Evolutionary conservation across 92 coral and sea anemone genomes (phyloP).

Genomic region (Anthopleura xanthogrammica): DNA sequence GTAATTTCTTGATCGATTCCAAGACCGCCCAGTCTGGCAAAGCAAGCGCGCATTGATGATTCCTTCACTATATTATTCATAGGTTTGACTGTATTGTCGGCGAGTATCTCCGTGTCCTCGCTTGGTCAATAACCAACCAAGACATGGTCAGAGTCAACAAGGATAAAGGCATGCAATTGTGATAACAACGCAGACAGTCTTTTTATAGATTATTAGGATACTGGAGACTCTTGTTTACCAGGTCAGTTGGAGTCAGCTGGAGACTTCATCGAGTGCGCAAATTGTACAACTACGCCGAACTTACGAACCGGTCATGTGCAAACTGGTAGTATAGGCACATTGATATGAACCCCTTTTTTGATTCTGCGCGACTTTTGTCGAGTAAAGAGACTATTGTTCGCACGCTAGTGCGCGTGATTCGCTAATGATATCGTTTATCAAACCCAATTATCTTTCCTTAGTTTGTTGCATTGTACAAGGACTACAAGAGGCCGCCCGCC

Average conservation of each 20-base stretch:
- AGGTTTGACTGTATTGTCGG: not conserved
- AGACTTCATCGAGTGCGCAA: not conserved
- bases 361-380: too few relatives aligned
- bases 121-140: not conserved
- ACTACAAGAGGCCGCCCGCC: not conserved
- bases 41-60: not conserved
- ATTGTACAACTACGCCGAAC: not conserved
- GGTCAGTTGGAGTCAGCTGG: not conserved
- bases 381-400: too few relatives aligned
- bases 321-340: not conserved
- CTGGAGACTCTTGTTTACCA: not conserved
- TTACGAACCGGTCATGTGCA: not conserved
- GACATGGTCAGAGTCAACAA: not conserved
- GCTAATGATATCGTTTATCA: not conserved
- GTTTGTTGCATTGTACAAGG: not conserved
- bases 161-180: not conserved
- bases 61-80: not conserved
- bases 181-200: conserved; percentile 7
- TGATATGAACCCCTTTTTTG: too few relatives aligned
- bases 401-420: too few relatives aligned
- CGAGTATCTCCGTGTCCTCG: not conserved
- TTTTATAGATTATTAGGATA: conserved; percentile 3
- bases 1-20: not conserved
- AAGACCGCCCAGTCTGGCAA: not conserved
- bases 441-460: not conserved